A percentile compares a stretch with the other conserved stretches of the same genome.
phyloP scores from a whole-genome alignment of 2,888 invertebrate genomes.

The Sphinx pinastri region DNA sequence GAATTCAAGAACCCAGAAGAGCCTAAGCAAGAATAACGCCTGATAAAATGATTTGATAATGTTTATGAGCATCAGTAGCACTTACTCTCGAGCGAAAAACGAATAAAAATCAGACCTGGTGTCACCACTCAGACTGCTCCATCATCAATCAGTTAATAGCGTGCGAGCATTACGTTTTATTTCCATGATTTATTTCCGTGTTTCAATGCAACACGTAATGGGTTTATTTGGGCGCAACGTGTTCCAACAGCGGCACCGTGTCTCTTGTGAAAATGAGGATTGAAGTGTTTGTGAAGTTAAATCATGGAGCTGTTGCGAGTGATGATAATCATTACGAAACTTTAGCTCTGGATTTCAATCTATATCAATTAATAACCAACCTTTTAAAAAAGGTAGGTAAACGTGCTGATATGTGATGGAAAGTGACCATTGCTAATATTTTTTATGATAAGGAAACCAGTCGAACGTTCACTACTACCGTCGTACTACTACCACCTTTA shows the following conservation, averaged over 20 bases:
- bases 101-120: not conserved
- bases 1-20: too few relatives aligned
- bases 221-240: slow-evolving; percentile 49
- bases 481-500: too few relatives aligned
- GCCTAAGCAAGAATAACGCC: too few relatives aligned
- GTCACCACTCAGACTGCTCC: slow-evolving; percentile 42
- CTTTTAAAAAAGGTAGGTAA: not conserved
- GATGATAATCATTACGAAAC: not conserved
- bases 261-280: slow-evolving; percentile 20
- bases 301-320: slow-evolving; percentile 12
- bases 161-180: slow-evolving; percentile 46
- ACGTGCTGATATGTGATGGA: too few relatives aligned
- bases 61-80: too few relatives aligned
- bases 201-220: slow-evolving; percentile 43
- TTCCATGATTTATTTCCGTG: slow-evolving; percentile 53
- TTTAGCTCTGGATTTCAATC: not conserved
- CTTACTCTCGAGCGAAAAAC: not conserved
- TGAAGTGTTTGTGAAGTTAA: slow-evolving; percentile 22
- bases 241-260: slow-evolving; percentile 32
- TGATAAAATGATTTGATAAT: too few relatives aligned
- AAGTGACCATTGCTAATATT: not conserved
- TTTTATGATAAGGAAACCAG: too few relatives aligned
- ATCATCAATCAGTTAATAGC: slow-evolving; percentile 61
- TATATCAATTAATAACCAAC: not conserved
- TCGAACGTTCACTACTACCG: too few relatives aligned